Base-by-base conservation (phyloP, 2,888 invertebrate genomes). In the Tachina fera region DNA sequence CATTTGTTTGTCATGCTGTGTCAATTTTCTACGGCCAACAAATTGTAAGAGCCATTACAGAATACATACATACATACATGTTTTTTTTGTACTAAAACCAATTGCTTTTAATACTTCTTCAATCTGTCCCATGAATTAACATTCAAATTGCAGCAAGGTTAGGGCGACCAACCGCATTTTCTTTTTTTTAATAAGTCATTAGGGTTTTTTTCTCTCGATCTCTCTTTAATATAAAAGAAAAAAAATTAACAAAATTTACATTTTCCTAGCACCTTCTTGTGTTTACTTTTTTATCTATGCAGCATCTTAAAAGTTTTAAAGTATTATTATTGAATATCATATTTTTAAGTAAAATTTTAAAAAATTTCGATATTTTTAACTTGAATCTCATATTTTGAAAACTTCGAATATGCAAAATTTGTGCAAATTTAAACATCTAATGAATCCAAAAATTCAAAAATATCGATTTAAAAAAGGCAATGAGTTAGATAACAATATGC, bases 11-110 rank as follows among this genome's bases (percentile, higher is more conserved):
- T 79, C 79, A 86, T 67, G 86, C 86, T 83, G 86, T 79, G 65
- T 76, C 86, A 83, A 86, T 86, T 86, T 67, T 76, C 76, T 86
- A 79, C 83, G 79, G 83, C 76, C 86, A 86, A 82, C 78, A 85
- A 75, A 79, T 68, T 56, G 63, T 58, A 76, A 72, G 71, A 76
- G 75, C 70, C 82, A 79, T 82, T 71, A 76, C 83, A 53, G 51
- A 77, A 76, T 43, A 39, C 16, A 14, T 58, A 4, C n/a, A n/a
- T n/a, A n/a, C n/a, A n/a, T n/a, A n/a, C n/a, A n/a, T n/a, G n/a
- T n/a, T 39, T 6, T 51, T 51, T 49, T 51, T 43, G 14, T 39
- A 47, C 58, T 22, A n/a, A 67, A 56, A 76, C 65, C 45, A 58
- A 58, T 45, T 67, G 45, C 47, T 67, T n/a, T 65, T 22, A 14